phyloP scores from a whole-genome alignment of 2,888 invertebrate genomes.

The Parascotia fuliginaria region DNA sequence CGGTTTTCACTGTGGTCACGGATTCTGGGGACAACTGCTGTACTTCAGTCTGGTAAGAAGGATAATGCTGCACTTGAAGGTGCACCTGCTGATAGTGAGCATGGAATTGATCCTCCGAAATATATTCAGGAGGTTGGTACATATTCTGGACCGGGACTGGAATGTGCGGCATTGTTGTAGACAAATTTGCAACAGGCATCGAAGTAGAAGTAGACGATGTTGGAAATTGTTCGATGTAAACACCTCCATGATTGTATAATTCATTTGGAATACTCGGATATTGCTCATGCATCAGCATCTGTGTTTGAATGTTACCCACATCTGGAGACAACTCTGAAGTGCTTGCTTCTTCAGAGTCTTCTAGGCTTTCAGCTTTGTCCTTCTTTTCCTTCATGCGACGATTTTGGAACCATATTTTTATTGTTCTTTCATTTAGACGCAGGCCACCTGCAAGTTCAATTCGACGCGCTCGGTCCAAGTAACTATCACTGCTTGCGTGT shows the following conservation, averaged over 20 bases:
- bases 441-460: constrained; percentile 84
- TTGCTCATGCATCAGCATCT: constrained; percentile 46
- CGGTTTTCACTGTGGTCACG: constrained; percentile 6
- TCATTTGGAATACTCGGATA: constrained; percentile 40
- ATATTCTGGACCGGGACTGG: constrained; percentile 21
- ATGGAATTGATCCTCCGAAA: constrained; percentile 39
- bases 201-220: constrained; percentile 35
- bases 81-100: constrained; percentile 44
- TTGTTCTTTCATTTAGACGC: constrained; percentile 68
- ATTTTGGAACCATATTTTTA: constrained; percentile 95
- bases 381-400: constrained; percentile 91
- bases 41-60: constrained; percentile 36
- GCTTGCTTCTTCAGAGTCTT: constrained; percentile 59
- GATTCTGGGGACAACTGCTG: constrained; percentile 36
- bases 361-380: constrained; percentile 70
- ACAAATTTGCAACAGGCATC: constrained; percentile 18
- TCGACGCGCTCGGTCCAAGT: constrained; percentile 89
- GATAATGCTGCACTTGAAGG: constrained; percentile 43
- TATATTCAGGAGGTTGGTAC: constrained; percentile 37
- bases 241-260: constrained; percentile 42
- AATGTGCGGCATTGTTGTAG: constrained; percentile 26
- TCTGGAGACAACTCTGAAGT: constrained; percentile 58
- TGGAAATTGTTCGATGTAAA: constrained; percentile 53
- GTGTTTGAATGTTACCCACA: constrained; percentile 31
- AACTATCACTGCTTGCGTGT: constrained; percentile 87